These are phyloP conservation scores for Emys orbicularis DNA, from an alignment of 2,797 vertebrate species.

Conservation along the genomic window DNA sequence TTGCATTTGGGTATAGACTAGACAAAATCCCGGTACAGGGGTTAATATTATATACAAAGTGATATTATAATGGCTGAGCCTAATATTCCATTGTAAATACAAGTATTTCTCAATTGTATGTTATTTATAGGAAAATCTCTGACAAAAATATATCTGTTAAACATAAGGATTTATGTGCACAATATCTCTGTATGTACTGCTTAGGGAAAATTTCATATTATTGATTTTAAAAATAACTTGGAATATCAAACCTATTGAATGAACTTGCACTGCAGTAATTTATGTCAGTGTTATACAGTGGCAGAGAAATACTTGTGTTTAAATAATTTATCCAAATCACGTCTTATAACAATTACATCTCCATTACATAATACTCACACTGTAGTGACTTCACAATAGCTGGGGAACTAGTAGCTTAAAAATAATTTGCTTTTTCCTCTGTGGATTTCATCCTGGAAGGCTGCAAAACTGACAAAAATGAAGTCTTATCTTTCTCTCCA, in stretches of 20 bases:
- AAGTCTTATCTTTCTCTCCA: neutral
- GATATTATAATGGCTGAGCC: neutral
- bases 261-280: neutral
- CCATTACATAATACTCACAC: neutral
- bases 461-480: neutral
- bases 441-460: neutral
- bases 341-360: neutral
- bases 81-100: neutral
- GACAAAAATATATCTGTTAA: neutral
- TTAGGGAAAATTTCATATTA: neutral
- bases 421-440: neutral
- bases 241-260: neutral
- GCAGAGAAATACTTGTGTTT: neutral
- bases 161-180: neutral
- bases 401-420: neutral
- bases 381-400: neutral
- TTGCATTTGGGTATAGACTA: neutral
- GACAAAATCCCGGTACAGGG: neutral
- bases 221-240: neutral
- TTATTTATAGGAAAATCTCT: neutral
- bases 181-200: neutral
- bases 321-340: neutral
- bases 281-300: neutral
- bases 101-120: neutral
- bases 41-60: neutral